Base-by-base conservation (phyloP, 2,888 invertebrate genomes). In the Pseudococcus viburni region DNA sequence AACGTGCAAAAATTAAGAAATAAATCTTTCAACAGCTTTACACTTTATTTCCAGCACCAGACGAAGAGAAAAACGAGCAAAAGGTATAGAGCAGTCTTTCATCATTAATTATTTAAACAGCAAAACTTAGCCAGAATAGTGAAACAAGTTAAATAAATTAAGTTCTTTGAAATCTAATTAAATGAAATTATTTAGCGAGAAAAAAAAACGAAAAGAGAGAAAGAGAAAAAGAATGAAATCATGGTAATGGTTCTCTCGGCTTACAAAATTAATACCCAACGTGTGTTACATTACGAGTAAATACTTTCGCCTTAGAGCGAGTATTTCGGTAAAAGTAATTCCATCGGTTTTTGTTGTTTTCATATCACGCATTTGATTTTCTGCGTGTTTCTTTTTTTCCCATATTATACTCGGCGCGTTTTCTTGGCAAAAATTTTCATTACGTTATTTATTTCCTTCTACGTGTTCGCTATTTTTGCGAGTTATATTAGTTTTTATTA, bases 51-150 rank as follows among this genome's bases (percentile, higher is more conserved):
- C 7, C 26, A 15, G 12, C 26, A 33, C 26, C 26, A 33, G 26
- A 33, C 26, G 26, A 33, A 33, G 68, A 33, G 33, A 15, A 26
- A 33, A 73, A 73, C 19, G 59, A 59, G 19, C 5, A n/a, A 59
- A 59, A 55, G 17, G 19, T 59, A 19, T 59, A 59, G 19, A 59
- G 19, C 7, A 9, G n/a, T 59, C 59, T 59, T 73, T 26, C 68
- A 73, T 73, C 68, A 73, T 73, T 73, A 73, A 73, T 73, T 73
- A 73, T 73, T 73, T 73, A 73, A 73, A 73, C 68, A 73, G 33
- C 26, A 33, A 73, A 73, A 73, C 68, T 73, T 73, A 33, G 68
- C 68, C 22, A 12, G 11, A 73, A 12, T n/a, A 73, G 68, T 15
- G 33, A 73, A 73, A 73, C 68, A 73, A 73, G 68, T 73, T 73